Evolutionary conservation across 2,113 vertebrate species (phyloP), one percentile per base, ranked within the genome.

Genomic region (Elephantulus edwardii): DNA sequence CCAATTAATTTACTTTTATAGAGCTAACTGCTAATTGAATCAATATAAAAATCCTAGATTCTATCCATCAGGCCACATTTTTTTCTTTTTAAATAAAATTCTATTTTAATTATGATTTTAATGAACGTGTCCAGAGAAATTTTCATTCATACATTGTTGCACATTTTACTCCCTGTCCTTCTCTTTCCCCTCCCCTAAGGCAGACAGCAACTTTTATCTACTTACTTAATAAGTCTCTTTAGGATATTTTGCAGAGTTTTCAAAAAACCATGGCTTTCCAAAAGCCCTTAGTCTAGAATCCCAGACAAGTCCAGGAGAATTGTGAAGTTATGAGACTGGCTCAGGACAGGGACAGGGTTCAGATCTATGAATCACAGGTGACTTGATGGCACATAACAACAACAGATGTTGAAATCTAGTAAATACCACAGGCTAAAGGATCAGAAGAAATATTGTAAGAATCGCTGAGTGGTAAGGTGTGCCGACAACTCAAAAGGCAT

Each of bases 131-230:
- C n/a, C n/a, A n/a, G n/a, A n/a, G n/a, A n/a, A n/a, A n/a, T n/a
- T n/a, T n/a, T n/a, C n/a, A n/a, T n/a, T n/a, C n/a, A n/a, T n/a
- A n/a, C n/a, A n/a, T n/a, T n/a, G n/a, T n/a, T n/a, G n/a, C n/a
- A n/a, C n/a, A n/a, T n/a, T n/a, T n/a, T n/a, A n/a, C n/a, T n/a
- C n/a, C n/a, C n/a, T n/a, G n/a, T n/a, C n/a, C n/a, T n/a, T n/a
- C n/a, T n/a, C n/a, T n/a, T n/a, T n/a, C n/a, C n/a, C n/a, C n/a
- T n/a, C n/a, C n/a, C n/a, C n/a, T n/a, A n/a, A n/a, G n/a, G n/a
- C n/a, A n/a, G n/a, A n/a, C n/a, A n/a, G n/a, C n/a, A 40, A 20
- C 72, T 92, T 95, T 30, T 54, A 38, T 74, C n/a, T 66, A 7
- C 28, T n/a, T 76, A 62, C 38, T 83, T 42, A 50, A 77, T 74